Evolutionary conservation across 2,797 vertebrate species (phyloP).

Genomic region (Pterois miles): DNA sequence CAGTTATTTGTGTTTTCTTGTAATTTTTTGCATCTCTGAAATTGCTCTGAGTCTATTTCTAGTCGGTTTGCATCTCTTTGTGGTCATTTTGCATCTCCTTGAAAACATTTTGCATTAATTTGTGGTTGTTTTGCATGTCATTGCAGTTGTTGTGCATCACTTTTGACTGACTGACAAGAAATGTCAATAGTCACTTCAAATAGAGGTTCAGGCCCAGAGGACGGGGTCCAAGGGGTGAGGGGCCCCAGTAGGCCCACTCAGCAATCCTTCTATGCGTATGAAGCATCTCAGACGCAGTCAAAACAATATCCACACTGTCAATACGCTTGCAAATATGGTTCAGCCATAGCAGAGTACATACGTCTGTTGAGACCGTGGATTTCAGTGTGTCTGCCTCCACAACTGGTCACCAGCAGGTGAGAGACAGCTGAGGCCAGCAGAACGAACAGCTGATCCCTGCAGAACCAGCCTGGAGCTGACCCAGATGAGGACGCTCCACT

Average conservation of each 20-base stretch:
- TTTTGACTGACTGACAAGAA: neutral
- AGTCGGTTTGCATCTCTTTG: neutral
- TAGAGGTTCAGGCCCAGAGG: neutral
- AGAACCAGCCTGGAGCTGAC: constrained; percentile 70
- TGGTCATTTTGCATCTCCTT: neutral
- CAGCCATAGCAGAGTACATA: neutral
- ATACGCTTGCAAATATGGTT: neutral
- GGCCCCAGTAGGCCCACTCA: neutral
- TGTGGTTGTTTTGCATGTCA: neutral
- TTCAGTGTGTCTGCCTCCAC: constrained; percentile 20
- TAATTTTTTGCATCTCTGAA: neutral
- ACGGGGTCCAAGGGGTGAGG: neutral
- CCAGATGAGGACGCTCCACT: constrained; percentile 72
- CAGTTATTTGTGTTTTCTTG: neutral
- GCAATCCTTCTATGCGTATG: neutral
- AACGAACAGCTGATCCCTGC: constrained; percentile 73
- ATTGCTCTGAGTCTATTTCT: too few species aligned
- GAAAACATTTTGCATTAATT: neutral
- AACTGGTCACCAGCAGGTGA: constrained; percentile 74
- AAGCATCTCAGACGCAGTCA: neutral
- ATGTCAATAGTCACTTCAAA: neutral
- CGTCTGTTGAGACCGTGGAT: neutral
- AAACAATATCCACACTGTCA: neutral
- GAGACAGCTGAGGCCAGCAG: constrained; percentile 76
- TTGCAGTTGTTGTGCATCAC: neutral